phyloP scores from a whole-genome alignment of 2,113 vertebrate genomes.

The Triplophysa rosa region DNA sequence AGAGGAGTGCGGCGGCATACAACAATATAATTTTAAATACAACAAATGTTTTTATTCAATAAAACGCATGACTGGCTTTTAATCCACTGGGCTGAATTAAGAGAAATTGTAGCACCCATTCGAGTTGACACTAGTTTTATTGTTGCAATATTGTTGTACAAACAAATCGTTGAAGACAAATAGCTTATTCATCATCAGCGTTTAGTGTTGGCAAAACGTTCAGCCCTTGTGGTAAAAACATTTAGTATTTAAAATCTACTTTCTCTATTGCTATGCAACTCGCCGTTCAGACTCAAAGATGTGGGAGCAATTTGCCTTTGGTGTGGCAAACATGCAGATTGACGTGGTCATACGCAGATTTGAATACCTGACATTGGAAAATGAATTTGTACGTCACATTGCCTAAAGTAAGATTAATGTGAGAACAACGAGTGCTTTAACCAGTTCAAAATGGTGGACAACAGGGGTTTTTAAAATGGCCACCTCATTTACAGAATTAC shows the following conservation, averaged over 20 bases:
- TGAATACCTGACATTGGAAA: constrained; percentile 61
- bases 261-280: constrained; percentile 63
- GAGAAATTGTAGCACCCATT: constrained; percentile 62
- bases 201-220: constrained; percentile 55
- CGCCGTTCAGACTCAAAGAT: constrained; percentile 47
- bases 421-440: constrained; percentile 1
- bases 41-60: constrained; percentile 51
- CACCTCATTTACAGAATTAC: constrained; percentile 25
- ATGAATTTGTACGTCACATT: constrained; percentile 44
- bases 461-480: constrained; percentile 34
- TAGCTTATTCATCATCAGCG: constrained; percentile 55
- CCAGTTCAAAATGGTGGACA: constrained; percentile 30
- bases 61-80: constrained; percentile 43
- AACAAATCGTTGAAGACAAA: constrained; percentile 58
- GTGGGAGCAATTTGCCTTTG: constrained; percentile 48
- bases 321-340: constrained; percentile 33
- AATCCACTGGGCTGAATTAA: constrained; percentile 61
- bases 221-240: constrained; percentile 53
- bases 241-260: constrained; percentile 50
- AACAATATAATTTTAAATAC: background rate
- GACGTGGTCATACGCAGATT: constrained; percentile 1
- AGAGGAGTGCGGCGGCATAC: no score
- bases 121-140: constrained; percentile 57
- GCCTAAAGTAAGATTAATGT: constrained; percentile 24
- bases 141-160: constrained; percentile 59